phyloP scores from a whole-genome alignment of 2,113 vertebrate genomes.

The Cyprinodon variegatus region DNA sequence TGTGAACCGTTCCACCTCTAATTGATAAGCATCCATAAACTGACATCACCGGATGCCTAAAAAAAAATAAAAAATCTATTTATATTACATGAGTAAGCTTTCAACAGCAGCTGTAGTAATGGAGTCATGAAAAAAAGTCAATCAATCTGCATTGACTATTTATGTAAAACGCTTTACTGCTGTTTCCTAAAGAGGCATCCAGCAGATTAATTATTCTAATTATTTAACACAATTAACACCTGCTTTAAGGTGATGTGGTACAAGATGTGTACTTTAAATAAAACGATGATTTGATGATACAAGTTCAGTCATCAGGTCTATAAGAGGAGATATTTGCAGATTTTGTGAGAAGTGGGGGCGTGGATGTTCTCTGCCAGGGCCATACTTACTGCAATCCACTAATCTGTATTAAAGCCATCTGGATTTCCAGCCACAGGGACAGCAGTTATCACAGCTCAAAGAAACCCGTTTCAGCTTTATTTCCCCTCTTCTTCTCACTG shows the following conservation, averaged over 20 bases:
- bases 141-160: not conserved
- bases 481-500: slow-evolving; percentile 38
- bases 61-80: too few relatives aligned
- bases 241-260: not conserved
- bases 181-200: not conserved
- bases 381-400: slow-evolving; percentile 51
- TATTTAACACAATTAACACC: slow-evolving; percentile 1
- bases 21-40: too few relatives aligned
- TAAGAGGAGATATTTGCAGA: slow-evolving; percentile 43
- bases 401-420: slow-evolving; percentile 65
- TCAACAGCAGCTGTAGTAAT: not conserved
- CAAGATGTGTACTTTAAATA: slow-evolving; percentile 6
- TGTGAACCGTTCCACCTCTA: too few relatives aligned
- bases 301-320: slow-evolving; percentile 16
- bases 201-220: not conserved
- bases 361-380: slow-evolving; percentile 47
- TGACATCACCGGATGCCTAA: too few relatives aligned
- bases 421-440: slow-evolving; percentile 53
- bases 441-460: slow-evolving; percentile 32
- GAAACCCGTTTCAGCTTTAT: slow-evolving; percentile 55
- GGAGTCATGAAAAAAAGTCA: not conserved
- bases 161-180: not conserved
- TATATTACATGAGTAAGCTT: too few relatives aligned
- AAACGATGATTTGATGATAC: not conserved
- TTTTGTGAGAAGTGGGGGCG: slow-evolving; percentile 34